Evolutionary conservation across 1,140 invertebrate species (phyloP).

Genomic region (Drosophila sechellia): DNA sequence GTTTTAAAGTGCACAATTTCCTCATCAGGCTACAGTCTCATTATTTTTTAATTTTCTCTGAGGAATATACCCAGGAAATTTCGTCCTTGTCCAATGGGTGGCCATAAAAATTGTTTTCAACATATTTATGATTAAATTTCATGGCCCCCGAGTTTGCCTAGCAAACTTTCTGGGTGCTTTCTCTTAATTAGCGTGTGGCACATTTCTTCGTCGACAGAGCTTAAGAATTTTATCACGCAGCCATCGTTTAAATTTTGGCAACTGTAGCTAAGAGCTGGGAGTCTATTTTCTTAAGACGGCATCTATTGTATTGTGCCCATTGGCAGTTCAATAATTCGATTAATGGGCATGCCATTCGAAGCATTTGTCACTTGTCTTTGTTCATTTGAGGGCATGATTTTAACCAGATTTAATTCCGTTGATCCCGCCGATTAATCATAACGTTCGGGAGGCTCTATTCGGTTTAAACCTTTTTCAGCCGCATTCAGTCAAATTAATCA

Average conservation of each 20-base stretch:
- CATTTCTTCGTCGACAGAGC: slow-evolving; percentile 4
- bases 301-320: neutral
- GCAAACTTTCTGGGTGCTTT: slow-evolving; percentile 16
- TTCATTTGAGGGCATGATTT: slow-evolving; percentile 8
- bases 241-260: slow-evolving; percentile 1
- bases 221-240: slow-evolving; percentile 5
- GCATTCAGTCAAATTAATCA: slow-evolving; percentile 37
- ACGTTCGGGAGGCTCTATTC: neutral
- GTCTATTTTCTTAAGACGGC: neutral
- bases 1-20: neutral
- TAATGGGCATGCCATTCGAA: slow-evolving; percentile 16
- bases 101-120: slow-evolving; percentile 15
- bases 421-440: slow-evolving; percentile 36
- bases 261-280: neutral
- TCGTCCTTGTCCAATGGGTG: slow-evolving; percentile 3
- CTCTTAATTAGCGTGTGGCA: slow-evolving; percentile 32
- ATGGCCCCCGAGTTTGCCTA: slow-evolving; percentile 19
- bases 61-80: neutral
- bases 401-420: neutral
- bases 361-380: slow-evolving; percentile 16
- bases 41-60: slow-evolving; percentile 3
- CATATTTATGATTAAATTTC: slow-evolving; percentile 41
- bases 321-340: slow-evolving; percentile 32
- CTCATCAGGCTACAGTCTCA: neutral
- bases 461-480: slow-evolving; percentile 16